Percentiles rank a stretch among this genome's conserved stretches.
Conservation (phyloP, 2,888 invertebrate species). For the Idaea aversata region DNA sequence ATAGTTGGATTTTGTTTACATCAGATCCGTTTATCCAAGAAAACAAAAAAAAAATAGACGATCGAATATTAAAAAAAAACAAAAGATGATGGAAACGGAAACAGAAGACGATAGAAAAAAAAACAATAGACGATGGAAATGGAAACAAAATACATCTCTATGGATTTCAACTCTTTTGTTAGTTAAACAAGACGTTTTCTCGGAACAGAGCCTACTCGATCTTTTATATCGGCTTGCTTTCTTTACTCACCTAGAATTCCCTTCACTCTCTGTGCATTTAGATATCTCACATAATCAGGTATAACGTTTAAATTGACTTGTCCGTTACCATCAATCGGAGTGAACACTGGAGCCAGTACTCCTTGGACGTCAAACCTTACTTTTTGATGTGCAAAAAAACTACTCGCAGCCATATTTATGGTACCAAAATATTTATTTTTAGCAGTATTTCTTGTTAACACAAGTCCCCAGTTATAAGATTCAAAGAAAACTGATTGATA, state of each 20-base stretch:
- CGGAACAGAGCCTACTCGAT: neutral
- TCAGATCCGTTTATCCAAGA: no score
- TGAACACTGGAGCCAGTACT: constrained; percentile 23
- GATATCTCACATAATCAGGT: constrained; percentile 22
- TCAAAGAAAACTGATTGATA: constrained; percentile 14
- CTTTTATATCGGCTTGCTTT: neutral
- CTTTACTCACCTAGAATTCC: constrained; percentile 25
- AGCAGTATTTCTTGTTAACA: neutral
- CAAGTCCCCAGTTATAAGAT: constrained; percentile 7
- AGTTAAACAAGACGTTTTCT: neutral
- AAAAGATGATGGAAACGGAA: no score
- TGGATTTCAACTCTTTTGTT: neutral
- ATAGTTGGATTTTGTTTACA: no score
- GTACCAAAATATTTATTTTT: neutral
- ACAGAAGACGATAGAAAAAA: no score
- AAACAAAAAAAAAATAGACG: no score
- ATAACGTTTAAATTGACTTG: constrained; percentile 18
- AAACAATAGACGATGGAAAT: neutral
- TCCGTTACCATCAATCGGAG: constrained; percentile 22
- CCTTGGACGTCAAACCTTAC: constrained; percentile 10
- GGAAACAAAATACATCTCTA: neutral
- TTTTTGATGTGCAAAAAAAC: neutral
- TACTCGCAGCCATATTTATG: neutral
- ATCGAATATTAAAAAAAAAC: no score
- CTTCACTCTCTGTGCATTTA: constrained; percentile 13